phyloP scores from a whole-genome alignment of 2,888 invertebrate genomes.

The Eupithecia exiguata region DNA sequence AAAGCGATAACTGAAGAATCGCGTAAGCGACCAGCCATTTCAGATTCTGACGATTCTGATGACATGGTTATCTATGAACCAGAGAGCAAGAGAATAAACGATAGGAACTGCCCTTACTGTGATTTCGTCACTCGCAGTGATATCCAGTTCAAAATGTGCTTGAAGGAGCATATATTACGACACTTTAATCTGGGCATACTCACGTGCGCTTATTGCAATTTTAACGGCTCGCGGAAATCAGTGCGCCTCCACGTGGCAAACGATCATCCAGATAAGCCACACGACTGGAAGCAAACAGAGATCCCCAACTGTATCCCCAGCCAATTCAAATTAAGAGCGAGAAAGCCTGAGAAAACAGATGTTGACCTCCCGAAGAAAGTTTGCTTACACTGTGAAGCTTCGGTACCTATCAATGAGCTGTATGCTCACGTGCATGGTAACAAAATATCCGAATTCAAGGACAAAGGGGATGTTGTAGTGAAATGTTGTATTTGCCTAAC shows the following conservation, averaged over 20 bases:
- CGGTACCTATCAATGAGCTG: constrained; percentile 48
- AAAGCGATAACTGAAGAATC: constrained; percentile 15
- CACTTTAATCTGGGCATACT: constrained; percentile 78
- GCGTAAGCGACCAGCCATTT: constrained; percentile 41
- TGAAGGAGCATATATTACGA: constrained; percentile 71
- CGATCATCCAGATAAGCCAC: constrained; percentile 54
- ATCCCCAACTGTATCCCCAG: constrained; percentile 38
- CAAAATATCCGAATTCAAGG: constrained; percentile 55
- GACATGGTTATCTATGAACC: constrained; percentile 63
- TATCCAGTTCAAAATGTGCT: constrained; percentile 40
- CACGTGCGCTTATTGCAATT: constrained; percentile 71
- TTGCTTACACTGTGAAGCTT: constrained; percentile 67
- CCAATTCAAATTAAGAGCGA: constrained; percentile 16
- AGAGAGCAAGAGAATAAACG: constrained; percentile 29
- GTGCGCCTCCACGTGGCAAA: constrained; percentile 62
- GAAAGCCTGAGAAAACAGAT: constrained; percentile 21
- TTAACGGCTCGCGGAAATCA: constrained; percentile 52
- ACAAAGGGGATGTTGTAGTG: constrained; percentile 66
- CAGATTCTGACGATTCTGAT: constrained; percentile 62
- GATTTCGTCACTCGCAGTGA: constrained; percentile 28
- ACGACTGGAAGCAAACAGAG: constrained; percentile 47
- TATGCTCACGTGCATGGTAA: constrained; percentile 57
- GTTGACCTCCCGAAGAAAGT: constrained; percentile 44
- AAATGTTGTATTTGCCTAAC: constrained; percentile 75
- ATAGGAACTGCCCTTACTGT: constrained; percentile 63